Base-by-base conservation (phyloP, 2,888 invertebrate species). In the Scaptomyza cyrtandrae region DNA sequence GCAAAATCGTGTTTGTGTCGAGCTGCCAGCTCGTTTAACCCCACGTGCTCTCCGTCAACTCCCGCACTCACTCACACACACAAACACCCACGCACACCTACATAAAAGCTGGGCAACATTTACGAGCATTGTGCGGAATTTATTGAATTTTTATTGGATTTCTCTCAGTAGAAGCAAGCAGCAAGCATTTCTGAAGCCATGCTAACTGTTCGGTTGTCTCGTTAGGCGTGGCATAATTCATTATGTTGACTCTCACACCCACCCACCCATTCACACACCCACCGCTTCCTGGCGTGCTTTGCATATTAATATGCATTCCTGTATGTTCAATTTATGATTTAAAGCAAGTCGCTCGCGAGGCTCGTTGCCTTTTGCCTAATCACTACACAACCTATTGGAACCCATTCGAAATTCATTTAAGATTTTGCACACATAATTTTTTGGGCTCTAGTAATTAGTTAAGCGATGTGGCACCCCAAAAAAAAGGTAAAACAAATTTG, bases 71-170 rank as follows among this genome's bases (percentile, higher is more conserved):
- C 52, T 16, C 39, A 58, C 19, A 11, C 31, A 31, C 44, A 49
- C 52, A 19, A 35, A 58, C 19, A n/a, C 31, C 24, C 44, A 35
- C 46, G 37, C 35, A 31, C 53, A 19, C 49, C 57, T 27, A 48
- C 52, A 10, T 54, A 33, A 27, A 60, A 69, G 53, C 56, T 59
- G 48, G 49, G 46, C 63, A 76, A 75, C 76, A 79, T 80, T 79
- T 80, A 61, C 80, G 80, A 80, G 72, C 71, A 64, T 74, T 87
- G 86, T 81, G 76, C 59, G 80, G 89, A 88, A 86, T 86, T 86
- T 89, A 86, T 86, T 89, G 89, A 88, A 88, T 89, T 86, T 86
- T 86, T 86, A 86, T 86, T 86, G 86, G 83, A 89, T 88, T 89
- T 86, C 69, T 80, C 63, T 31, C 67, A 19, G 19, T 19, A 19